These are phyloP conservation scores for Plutella xylostella DNA, from an alignment of 2,888 invertebrate genomes.

Conservation along the genomic window DNA sequence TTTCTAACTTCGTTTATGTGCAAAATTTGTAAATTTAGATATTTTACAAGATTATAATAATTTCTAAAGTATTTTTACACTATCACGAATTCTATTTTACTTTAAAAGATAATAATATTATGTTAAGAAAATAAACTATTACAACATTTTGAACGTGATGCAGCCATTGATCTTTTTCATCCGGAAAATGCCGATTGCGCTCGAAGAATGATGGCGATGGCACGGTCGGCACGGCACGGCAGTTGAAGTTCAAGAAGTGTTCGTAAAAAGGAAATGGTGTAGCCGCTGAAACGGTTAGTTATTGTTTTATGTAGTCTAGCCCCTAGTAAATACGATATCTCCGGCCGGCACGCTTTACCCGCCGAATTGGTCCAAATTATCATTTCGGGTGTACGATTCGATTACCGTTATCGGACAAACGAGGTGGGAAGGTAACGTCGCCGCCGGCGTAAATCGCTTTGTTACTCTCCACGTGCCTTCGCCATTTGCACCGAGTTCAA, in stretches of 20 bases:
- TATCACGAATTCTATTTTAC: no score
- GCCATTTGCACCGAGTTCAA: conserved; percentile 42
- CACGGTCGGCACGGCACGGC: conserved; percentile 15
- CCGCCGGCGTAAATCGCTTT: conserved; percentile 54
- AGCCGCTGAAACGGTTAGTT: conserved; percentile 52
- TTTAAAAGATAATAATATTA: no score
- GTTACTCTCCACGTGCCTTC: conserved; percentile 70
- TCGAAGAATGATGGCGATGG: conserved; percentile 31
- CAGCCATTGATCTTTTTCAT: conserved; percentile 33
- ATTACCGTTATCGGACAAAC: conserved; percentile 35
- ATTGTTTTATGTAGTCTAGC: conserved; percentile 9
- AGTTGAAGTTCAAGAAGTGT: conserved; percentile 19
- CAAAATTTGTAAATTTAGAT: no score
- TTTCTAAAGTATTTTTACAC: no score
- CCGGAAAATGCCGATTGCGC: conserved; percentile 30
- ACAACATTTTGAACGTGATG: conserved; percentile 24
- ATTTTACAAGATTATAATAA: no score
- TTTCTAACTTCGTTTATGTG: no score
- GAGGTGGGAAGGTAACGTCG: conserved; percentile 29
- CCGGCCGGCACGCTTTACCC: no score
- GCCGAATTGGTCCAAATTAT: conserved; percentile 11
- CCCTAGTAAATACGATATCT: background rate
- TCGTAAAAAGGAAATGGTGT: conserved; percentile 56
- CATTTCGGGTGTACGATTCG: conserved; percentile 18
- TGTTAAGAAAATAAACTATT: background rate